Conservation (phyloP, 2,113 vertebrate genomes). For the Ibidorhyncha struthersii region DNA sequence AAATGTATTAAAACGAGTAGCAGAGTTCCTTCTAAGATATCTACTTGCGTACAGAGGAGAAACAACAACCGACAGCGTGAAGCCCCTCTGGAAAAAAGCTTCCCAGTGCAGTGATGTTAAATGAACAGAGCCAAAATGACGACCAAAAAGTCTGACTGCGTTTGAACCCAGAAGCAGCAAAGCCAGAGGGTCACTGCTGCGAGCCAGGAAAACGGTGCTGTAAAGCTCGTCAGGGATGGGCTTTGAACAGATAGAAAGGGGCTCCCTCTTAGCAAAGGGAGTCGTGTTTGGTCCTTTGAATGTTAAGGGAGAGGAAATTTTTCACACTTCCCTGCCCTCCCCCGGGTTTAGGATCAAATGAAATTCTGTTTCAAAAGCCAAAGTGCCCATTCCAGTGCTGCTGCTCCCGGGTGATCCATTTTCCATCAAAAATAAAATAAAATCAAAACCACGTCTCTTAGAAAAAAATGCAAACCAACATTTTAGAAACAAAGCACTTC, state of each 20-base stretch:
- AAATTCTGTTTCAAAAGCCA: not conserved
- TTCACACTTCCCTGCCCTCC: not conserved
- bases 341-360: not conserved
- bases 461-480: not conserved
- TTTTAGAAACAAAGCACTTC: conserved; percentile 27
- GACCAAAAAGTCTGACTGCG: not conserved
- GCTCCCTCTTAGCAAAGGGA: not conserved
- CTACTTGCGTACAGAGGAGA: not conserved
- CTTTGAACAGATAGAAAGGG: not conserved
- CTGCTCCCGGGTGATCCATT: not conserved
- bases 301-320: not conserved
- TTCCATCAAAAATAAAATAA: not conserved
- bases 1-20: not conserved
- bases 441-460: not conserved
- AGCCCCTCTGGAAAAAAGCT: not conserved
- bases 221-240: not conserved
- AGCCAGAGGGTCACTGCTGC: not conserved
- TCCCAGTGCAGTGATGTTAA: not conserved
- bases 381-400: not conserved
- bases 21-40: conserved; percentile 13
- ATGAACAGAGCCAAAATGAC: not conserved
- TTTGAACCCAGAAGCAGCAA: not conserved
- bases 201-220: not conserved
- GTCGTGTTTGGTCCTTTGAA: not conserved
- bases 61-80: not conserved